Evolutionary conservation across 2,113 vertebrate species (phyloP).

Genomic region (Albula glossodonta): DNA sequence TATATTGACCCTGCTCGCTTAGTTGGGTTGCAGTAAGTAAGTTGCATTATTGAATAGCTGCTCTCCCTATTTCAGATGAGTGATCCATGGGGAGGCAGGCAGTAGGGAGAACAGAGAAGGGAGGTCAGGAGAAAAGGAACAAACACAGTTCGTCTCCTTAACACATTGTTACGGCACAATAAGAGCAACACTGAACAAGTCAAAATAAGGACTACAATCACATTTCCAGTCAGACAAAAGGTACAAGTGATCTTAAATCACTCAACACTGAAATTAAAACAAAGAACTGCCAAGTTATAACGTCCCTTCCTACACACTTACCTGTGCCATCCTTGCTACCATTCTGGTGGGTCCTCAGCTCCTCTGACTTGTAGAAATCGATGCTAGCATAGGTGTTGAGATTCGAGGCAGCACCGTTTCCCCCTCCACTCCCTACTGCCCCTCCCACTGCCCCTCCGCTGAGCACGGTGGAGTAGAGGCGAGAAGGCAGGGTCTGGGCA

Average conservation of each 20-base stretch:
- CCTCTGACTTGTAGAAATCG: constrained; percentile 76
- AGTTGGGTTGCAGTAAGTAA: constrained; percentile 43
- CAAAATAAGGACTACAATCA: not conserved
- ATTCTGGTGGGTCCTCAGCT: constrained; percentile 64
- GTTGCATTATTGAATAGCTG: constrained; percentile 15
- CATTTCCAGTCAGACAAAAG: no score
- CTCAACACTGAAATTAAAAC: no score
- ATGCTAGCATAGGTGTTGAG: constrained; percentile 78
- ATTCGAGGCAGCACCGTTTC: constrained; percentile 43
- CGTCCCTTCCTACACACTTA: constrained; percentile 34
- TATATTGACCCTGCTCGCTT: constrained; percentile 18
- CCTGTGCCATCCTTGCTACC: constrained; percentile 68
- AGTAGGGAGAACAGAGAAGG: not conserved
- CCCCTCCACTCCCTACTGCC: constrained; percentile 17
- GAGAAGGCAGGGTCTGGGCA: constrained; percentile 54
- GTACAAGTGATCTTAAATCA: no score
- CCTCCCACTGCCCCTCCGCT: constrained; percentile 44
- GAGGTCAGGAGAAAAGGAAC: not conserved
- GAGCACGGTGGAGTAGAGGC: constrained; percentile 63
- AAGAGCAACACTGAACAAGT: not conserved
- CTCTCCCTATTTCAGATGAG: constrained; percentile 25
- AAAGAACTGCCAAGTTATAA: not conserved
- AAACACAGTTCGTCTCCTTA: not conserved
- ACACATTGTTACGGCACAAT: not conserved
- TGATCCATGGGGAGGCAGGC: not conserved